phyloP scores from a whole-genome alignment of 2,888 invertebrate species.

The Nomada fabriciana region DNA sequence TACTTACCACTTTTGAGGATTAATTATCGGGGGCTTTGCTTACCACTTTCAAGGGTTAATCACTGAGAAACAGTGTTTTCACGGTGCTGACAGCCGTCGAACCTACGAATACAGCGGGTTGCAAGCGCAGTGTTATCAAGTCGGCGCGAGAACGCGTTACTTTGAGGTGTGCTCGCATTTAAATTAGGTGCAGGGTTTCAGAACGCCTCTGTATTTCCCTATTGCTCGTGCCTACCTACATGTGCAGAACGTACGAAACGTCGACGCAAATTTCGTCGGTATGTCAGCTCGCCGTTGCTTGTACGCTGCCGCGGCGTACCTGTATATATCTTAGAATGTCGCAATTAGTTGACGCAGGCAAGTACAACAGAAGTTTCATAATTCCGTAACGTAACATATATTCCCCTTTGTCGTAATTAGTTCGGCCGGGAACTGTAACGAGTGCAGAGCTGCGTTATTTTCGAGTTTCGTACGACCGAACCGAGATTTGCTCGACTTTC shows the following conservation, averaged over 20 bases:
- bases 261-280: slow-evolving; percentile 49
- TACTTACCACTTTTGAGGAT: no score
- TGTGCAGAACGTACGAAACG: slow-evolving; percentile 10
- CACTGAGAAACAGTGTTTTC: not conserved
- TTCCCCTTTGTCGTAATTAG: slow-evolving; percentile 61
- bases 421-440: slow-evolving; percentile 50
- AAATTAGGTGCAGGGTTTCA: slow-evolving; percentile 33
- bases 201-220: slow-evolving; percentile 26
- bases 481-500: not conserved
- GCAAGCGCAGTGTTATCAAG: slow-evolving; percentile 19
- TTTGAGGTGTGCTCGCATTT: slow-evolving; percentile 38
- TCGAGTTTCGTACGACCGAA: slow-evolving; percentile 9
- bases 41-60: not conserved
- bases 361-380: slow-evolving; percentile 64
- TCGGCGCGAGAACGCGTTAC: slow-evolving; percentile 8
- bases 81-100: not conserved
- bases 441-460: slow-evolving; percentile 33
- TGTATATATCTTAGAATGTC: slow-evolving; percentile 58
- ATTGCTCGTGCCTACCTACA: slow-evolving; percentile 14
- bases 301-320: slow-evolving; percentile 37
- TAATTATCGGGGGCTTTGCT: not conserved
- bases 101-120: not conserved
- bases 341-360: slow-evolving; percentile 67
- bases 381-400: slow-evolving; percentile 57
- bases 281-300: slow-evolving; percentile 30